Evolutionary conservation across 2,113 vertebrate genomes (phyloP).

Genomic region (Pangasianodon gigas): DNA sequence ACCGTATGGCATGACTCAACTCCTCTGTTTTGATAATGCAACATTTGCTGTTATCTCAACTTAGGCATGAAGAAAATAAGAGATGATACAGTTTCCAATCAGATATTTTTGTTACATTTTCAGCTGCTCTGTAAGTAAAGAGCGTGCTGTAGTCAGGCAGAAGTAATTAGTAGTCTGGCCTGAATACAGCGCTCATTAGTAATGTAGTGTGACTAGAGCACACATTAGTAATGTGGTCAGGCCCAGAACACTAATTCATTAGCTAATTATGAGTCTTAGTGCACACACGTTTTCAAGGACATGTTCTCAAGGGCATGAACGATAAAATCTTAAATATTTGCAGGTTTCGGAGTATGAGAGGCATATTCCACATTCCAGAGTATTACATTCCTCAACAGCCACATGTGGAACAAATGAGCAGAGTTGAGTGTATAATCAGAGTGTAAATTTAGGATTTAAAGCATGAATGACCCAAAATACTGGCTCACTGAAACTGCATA

Average conservation of each 20-base stretch:
- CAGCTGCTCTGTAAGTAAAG: too few species aligned
- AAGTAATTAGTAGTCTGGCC: conserved; percentile 13
- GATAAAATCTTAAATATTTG: not conserved
- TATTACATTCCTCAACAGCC: not conserved
- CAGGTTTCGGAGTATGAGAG: not conserved
- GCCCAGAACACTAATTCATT: conserved; percentile 9
- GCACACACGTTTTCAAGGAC: conserved; percentile 4
- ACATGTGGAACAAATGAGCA: not conserved
- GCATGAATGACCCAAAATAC: not conserved
- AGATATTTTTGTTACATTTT: not conserved
- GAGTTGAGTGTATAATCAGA: not conserved
- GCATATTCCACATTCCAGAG: not conserved
- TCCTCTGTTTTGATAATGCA: not conserved
- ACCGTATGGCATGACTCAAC: not conserved
- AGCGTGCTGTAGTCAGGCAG: not conserved
- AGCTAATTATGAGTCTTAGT: conserved; percentile 12
- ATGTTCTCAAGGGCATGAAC: not conserved
- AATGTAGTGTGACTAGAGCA: conserved; percentile 11
- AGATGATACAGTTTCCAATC: not conserved
- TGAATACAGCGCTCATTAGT: conserved; percentile 13
- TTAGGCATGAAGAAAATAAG: not conserved
- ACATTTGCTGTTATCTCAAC: not conserved
- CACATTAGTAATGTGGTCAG: conserved; percentile 14
- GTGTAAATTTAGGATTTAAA: not conserved
- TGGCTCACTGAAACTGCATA: too few species aligned